Evolutionary conservation across 2,888 invertebrate species (phyloP).

Genomic region (Harmothoe impar): DNA sequence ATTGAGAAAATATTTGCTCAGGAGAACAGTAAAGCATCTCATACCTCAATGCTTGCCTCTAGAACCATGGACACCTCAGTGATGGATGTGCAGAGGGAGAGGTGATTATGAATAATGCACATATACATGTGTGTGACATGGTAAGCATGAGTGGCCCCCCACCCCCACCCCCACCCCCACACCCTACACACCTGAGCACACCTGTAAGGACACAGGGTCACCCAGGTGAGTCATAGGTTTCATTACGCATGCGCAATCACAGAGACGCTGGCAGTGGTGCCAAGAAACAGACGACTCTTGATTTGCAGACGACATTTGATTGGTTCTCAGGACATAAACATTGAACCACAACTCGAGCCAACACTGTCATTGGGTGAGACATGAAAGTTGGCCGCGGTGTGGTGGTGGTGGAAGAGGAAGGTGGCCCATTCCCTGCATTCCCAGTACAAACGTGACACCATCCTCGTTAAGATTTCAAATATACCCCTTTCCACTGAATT

Average conservation of each 20-base stretch:
- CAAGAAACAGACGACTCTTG: neutral
- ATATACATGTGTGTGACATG: conserved; percentile 40
- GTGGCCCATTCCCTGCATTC: too few relatives aligned
- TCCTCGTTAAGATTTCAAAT: too few relatives aligned
- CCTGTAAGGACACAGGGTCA: conserved; percentile 15
- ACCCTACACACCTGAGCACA: neutral
- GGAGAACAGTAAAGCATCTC: too few relatives aligned
- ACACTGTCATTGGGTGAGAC: neutral
- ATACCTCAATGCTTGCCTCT: too few relatives aligned
- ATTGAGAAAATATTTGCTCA: too few relatives aligned
- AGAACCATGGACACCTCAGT: neutral
- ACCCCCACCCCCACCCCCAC: neutral
- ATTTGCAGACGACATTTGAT: conserved; percentile 11
- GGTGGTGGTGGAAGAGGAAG: neutral
- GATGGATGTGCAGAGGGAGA: neutral
- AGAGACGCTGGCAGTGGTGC: neutral
- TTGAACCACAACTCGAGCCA: neutral
- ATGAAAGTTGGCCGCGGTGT: neutral
- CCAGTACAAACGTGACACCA: too few relatives aligned
- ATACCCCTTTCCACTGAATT: too few relatives aligned
- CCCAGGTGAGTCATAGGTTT: conserved; percentile 20
- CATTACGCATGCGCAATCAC: conserved; percentile 36
- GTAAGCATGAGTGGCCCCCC: neutral
- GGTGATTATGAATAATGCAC: conserved; percentile 40
- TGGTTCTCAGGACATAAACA: neutral